Conservation (phyloP, 2,888 invertebrate genomes). For the Galeopsomyia nigrocyanea region DNA sequence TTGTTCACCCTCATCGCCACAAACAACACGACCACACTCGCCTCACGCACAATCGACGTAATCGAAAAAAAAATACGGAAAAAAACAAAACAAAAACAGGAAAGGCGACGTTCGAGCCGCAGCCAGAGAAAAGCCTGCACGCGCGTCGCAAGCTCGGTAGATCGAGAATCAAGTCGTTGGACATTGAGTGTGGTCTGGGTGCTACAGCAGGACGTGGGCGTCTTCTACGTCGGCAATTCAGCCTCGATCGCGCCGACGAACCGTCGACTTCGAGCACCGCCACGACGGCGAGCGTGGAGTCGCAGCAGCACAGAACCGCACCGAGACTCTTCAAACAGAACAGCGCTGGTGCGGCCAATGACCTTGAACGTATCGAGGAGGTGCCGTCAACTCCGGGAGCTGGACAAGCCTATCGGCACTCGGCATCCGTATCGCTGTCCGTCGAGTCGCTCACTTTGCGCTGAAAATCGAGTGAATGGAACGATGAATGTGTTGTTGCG, state of each 20-base stretch:
- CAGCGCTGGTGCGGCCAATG: constrained; percentile 78
- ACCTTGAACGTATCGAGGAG: constrained; percentile 80
- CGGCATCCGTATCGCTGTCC: constrained; percentile 66
- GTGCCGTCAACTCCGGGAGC: constrained; percentile 70
- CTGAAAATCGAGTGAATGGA: constrained; percentile 3
- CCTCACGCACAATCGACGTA: background rate
- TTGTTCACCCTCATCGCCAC: constrained; percentile 1
- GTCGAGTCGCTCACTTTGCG: constrained; percentile 65
- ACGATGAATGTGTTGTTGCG: too few species aligned
- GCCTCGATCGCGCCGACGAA: constrained; percentile 78
- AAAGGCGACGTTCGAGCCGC: constrained; percentile 34
- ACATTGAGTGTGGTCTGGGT: constrained; percentile 43
- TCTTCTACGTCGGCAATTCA: constrained; percentile 77
- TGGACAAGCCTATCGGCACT: constrained; percentile 60
- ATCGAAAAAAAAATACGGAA: too few species aligned
- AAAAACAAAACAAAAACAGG: constrained; percentile 2
- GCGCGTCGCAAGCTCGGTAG: constrained; percentile 36
- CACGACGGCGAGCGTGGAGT: background rate
- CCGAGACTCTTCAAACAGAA: constrained; percentile 76
- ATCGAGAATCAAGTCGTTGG: constrained; percentile 44
- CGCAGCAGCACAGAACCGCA: constrained; percentile 46
- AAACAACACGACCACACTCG: constrained; percentile 8
- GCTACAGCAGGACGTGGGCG: constrained; percentile 55
- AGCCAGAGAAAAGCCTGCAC: constrained; percentile 31
- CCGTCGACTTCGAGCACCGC: constrained; percentile 43